Conservation (phyloP, 2,113 vertebrate genomes). For the Maccullochella peelii region DNA sequence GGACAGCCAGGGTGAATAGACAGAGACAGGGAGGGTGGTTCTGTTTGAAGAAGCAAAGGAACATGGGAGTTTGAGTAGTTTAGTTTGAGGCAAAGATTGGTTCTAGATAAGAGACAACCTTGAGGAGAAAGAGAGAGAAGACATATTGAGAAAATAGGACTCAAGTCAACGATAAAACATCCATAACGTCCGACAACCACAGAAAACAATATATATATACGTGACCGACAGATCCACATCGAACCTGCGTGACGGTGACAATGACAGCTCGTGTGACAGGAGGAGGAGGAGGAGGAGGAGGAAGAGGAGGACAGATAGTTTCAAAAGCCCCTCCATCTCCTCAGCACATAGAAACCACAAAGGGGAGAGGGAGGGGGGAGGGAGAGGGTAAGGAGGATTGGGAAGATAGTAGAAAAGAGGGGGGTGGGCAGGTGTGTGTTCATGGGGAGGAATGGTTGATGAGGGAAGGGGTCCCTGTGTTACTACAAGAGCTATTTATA, state of each 20-base stretch:
- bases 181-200: slow-evolving; percentile 63
- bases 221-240: slow-evolving; percentile 58
- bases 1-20: slow-evolving; percentile 60
- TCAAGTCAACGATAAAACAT: slow-evolving; percentile 59
- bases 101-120: slow-evolving; percentile 62
- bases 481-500: background rate
- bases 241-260: slow-evolving; percentile 64
- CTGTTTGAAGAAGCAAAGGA: slow-evolving; percentile 48
- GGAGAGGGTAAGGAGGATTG: slow-evolving; percentile 2
- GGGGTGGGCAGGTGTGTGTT: background rate
- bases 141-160: slow-evolving; percentile 46
- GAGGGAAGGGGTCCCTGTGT: background rate
- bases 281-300: slow-evolving; percentile 58
- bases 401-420: slow-evolving; percentile 28
- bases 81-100: slow-evolving; percentile 42
- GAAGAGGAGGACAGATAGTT: slow-evolving; percentile 59
- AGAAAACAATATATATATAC: slow-evolving; percentile 34
- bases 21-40: slow-evolving; percentile 15
- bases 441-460: background rate
- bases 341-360: slow-evolving; percentile 74
- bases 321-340: slow-evolving; percentile 58
- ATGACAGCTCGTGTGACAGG: slow-evolving; percentile 63
- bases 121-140: slow-evolving; percentile 48
- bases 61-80: slow-evolving; percentile 55
- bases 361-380: slow-evolving; percentile 10